phyloP scores from a whole-genome alignment of 2,113 vertebrate genomes.

The Physeter macrocephalus region DNA sequence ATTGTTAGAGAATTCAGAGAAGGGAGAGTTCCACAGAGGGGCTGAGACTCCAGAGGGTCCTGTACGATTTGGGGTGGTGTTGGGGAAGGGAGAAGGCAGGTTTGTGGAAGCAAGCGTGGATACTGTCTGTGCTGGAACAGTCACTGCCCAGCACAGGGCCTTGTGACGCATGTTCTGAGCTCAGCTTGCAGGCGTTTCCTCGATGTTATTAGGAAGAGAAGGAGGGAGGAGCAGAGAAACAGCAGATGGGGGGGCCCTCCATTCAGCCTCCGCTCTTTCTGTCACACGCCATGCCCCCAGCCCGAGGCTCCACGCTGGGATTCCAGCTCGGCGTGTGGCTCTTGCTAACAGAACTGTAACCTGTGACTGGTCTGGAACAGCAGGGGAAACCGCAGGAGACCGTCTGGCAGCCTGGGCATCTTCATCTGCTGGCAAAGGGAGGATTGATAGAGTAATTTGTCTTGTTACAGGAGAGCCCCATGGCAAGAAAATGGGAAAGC shows the following conservation, averaged over 20 bases:
- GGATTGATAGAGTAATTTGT: background rate
- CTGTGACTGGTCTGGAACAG: background rate
- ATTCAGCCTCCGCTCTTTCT: background rate
- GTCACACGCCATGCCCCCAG: background rate
- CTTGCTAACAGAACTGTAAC: background rate
- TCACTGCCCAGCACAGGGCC: background rate
- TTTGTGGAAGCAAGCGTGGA: background rate
- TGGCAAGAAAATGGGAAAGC: background rate
- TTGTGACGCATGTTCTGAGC: accelerated
- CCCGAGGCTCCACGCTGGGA: too few species aligned
- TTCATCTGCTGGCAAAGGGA: background rate
- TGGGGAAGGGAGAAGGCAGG: background rate
- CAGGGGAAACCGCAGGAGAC: background rate
- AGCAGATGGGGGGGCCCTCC: background rate
- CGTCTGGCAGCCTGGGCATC: background rate
- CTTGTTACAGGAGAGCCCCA: background rate
- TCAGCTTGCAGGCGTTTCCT: background rate
- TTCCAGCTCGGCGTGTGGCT: background rate
- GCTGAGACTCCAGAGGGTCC: background rate
- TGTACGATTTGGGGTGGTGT: too few species aligned
- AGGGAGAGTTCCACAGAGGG: background rate
- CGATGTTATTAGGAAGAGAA: background rate
- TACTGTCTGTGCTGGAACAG: background rate
- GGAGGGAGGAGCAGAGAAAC: background rate
- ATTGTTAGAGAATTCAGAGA: background rate